These are phyloP conservation scores for Hoplias malabaricus DNA, from an alignment of 2,113 vertebrate species.

Conservation along the genomic window DNA sequence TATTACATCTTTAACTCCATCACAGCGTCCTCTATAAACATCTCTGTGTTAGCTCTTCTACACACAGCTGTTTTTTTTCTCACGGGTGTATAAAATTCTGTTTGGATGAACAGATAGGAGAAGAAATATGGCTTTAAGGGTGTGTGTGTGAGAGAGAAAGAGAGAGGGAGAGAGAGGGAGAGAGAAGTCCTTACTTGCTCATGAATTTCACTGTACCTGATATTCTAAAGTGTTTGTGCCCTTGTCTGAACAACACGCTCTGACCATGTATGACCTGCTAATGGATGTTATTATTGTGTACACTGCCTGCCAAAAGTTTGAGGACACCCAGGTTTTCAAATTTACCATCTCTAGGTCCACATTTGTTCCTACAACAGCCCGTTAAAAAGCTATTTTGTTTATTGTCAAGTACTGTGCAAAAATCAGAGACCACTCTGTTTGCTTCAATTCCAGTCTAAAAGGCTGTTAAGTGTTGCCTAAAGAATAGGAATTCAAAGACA, in stretches of 20 bases:
- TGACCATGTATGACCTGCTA: background rate
- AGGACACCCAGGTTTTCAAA: background rate
- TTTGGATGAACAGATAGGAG: conserved; percentile 3
- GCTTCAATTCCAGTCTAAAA: no score
- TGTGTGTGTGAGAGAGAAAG: background rate
- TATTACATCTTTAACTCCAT: background rate
- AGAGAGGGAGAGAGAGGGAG: background rate
- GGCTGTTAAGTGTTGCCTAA: no score
- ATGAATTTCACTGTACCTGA: background rate
- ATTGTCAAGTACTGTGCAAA: no score
- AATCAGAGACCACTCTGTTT: no score
- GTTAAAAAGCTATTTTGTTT: no score
- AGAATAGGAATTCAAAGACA: no score
- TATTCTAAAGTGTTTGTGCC: background rate
- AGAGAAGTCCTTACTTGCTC: background rate
- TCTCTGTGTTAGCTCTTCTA: background rate
- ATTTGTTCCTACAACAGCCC: no score
- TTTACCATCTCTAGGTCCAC: no score
- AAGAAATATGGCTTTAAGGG: conserved; percentile 1
- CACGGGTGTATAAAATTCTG: conserved; percentile 4
- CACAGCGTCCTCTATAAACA: background rate
- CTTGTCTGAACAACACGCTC: background rate
- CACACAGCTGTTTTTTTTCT: conserved; percentile 18
- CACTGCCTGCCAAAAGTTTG: no score
- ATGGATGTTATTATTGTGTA: background rate